phyloP scores from a whole-genome alignment of 2,888 invertebrate species.

The Dysmachus trigonus region DNA sequence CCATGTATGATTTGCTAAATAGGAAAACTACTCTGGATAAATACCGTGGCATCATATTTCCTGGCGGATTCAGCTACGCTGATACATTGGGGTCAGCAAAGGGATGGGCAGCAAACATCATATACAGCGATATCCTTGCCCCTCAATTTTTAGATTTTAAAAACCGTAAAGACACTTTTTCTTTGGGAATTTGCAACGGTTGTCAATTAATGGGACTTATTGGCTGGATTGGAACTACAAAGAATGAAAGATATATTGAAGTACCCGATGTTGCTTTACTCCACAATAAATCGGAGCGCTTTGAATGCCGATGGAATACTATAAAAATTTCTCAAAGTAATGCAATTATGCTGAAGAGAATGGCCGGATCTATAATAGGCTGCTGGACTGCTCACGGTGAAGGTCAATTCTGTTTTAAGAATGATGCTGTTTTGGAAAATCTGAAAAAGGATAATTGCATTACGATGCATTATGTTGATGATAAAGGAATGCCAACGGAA shows the following conservation, averaged over 20 bases:
- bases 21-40: conserved; percentile 76
- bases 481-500: conserved; percentile 77
- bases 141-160: conserved; percentile 82
- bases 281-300: conserved; percentile 90
- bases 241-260: conserved; percentile 55
- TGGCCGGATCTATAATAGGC: conserved; percentile 89
- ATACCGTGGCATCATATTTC: conserved; percentile 92
- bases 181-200: conserved; percentile 97
- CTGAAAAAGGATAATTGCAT: conserved; percentile 72
- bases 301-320: conserved; percentile 80
- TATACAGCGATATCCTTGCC: conserved; percentile 79
- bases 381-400: conserved; percentile 98
- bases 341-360: conserved; percentile 87
- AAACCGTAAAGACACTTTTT: conserved; percentile 83
- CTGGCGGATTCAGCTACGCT: conserved; percentile 98
- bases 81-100: conserved; percentile 97
- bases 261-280: conserved; percentile 76
- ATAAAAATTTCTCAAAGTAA: conserved; percentile 71
- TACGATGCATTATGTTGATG: conserved; percentile 86
- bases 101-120: conserved; percentile 95
- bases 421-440: conserved; percentile 65
- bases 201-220: conserved; percentile 95
- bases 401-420: conserved; percentile 77
- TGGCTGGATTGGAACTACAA: conserved; percentile 81
- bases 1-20: conserved; percentile 88